phyloP scores from a whole-genome alignment of 1,140 invertebrate species.

The Drosophila yakuba region DNA sequence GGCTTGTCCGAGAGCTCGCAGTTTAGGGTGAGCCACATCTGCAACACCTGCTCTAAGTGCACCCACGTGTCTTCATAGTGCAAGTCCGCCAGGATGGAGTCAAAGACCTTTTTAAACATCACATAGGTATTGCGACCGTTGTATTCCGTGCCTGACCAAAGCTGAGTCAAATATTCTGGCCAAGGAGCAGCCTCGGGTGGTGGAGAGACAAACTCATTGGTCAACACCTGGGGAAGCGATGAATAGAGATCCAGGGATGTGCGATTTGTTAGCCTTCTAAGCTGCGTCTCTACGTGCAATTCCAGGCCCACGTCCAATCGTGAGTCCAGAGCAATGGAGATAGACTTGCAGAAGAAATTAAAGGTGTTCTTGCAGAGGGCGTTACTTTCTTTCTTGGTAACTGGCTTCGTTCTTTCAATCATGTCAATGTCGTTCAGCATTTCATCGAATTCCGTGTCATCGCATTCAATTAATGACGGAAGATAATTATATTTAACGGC shows the following conservation, averaged over 20 bases:
- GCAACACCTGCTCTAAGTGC: conserved; percentile 91
- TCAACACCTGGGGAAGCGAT: conserved; percentile 85
- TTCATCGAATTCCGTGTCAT: conserved; percentile 90
- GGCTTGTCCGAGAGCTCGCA: conserved; percentile 85
- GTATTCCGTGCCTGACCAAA: conserved; percentile 83
- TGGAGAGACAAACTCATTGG: conserved; percentile 73
- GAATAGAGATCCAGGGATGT: conserved; percentile 80
- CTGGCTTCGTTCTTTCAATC: conserved; percentile 86
- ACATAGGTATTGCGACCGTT: conserved; percentile 75
- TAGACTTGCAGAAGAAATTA: conserved; percentile 85
- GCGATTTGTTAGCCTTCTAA: conserved; percentile 88
- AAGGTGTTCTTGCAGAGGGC: conserved; percentile 74
- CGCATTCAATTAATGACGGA: conserved; percentile 89
- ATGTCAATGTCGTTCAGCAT: conserved; percentile 89
- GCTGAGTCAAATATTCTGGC: conserved; percentile 83
- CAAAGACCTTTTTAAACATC: conserved; percentile 90
- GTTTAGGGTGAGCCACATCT: conserved; percentile 93
- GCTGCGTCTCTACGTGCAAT: conserved; percentile 89
- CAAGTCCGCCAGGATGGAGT: conserved; percentile 88
- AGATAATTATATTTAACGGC: conserved; percentile 85
- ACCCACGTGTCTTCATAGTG: conserved; percentile 86
- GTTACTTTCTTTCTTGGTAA: conserved; percentile 80
- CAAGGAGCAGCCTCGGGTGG: conserved; percentile 83
- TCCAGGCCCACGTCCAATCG: conserved; percentile 91
- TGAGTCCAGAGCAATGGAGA: conserved; percentile 91